A percentile compares a stretch with the other conserved stretches of the same genome.
Conservation (phyloP, 1,140 invertebrate genomes). For the Drosophila burlai region DNA sequence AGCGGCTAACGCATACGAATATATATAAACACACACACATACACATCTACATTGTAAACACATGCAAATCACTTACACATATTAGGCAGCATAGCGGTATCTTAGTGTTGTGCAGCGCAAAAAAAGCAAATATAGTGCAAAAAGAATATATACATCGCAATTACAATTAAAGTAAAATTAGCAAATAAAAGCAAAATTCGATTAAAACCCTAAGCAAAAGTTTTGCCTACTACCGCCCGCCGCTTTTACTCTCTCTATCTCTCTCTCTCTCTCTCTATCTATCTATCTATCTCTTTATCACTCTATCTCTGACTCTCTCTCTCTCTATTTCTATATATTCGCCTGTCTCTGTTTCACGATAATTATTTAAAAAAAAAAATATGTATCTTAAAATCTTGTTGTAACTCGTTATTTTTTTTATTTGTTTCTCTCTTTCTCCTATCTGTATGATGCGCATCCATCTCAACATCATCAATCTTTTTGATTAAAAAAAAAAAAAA, state of each 20-base stretch:
- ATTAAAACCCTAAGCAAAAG: conserved; percentile 65
- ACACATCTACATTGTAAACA: conserved; percentile 24
- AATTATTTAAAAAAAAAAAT: conserved; percentile 24
- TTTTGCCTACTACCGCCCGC: conserved; percentile 81
- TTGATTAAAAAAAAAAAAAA: conserved; percentile 15
- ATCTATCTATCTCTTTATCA: conserved; percentile 46
- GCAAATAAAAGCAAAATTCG: conserved; percentile 47
- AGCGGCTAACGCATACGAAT: conserved; percentile 31
- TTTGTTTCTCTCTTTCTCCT: conserved; percentile 49
- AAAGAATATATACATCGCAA: conserved; percentile 16
- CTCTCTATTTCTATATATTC: conserved; percentile 50
- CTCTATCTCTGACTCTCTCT: conserved; percentile 45
- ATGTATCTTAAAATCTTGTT: conserved; percentile 46
- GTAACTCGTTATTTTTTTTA: conserved; percentile 37
- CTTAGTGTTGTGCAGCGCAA: conserved; percentile 59
- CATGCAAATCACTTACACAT: conserved; percentile 37
- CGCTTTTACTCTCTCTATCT: conserved; percentile 73
- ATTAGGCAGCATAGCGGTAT: conserved; percentile 63
- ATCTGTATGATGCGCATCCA: conserved; percentile 35
- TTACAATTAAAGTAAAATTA: conserved; percentile 34
- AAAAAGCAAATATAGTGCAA: conserved; percentile 31
- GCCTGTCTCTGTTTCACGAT: conserved; percentile 46
- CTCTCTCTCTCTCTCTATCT: conserved; percentile 40
- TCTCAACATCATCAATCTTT: conserved; percentile 17
- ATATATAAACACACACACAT: conserved; percentile 14